Conservation (phyloP, 2,113 vertebrate genomes). For the Thomomys bottae region DNA sequence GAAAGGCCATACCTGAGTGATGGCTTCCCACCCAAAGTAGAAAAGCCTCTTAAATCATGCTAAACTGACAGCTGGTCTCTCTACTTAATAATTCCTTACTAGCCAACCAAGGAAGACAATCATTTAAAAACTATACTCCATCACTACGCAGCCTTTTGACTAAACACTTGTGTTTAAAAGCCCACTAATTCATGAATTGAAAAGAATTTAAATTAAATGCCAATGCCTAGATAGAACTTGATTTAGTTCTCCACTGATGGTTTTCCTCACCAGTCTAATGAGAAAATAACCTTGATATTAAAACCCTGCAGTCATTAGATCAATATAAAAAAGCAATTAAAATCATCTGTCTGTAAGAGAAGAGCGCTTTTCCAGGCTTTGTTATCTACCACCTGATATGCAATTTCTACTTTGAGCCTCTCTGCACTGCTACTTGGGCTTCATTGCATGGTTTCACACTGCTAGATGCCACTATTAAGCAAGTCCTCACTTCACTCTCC, state of each 20-base stretch:
- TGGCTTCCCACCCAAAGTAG: background rate
- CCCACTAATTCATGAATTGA: background rate
- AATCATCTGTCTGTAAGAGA: background rate
- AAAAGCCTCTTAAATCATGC: background rate
- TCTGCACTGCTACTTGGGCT: background rate
- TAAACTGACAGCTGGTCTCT: background rate
- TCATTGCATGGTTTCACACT: background rate
- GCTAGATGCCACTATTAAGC: background rate
- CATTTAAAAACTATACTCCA: too few relatives aligned
- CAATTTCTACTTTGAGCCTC: background rate
- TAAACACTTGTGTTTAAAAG: background rate
- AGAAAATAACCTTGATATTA: background rate
- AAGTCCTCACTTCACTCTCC: background rate
- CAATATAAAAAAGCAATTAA: background rate
- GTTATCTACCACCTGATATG: background rate
- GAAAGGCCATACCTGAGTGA: background rate
- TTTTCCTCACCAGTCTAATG: slow-evolving; percentile 16
- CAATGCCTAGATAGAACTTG: background rate
- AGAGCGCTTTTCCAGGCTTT: background rate
- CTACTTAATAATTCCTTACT: background rate
- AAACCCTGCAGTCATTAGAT: background rate
- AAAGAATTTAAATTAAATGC: slow-evolving; percentile 28
- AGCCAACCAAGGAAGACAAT: background rate
- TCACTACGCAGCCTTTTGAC: background rate
- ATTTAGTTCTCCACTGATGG: slow-evolving; percentile 4